Evolutionary conservation across 2,888 invertebrate genomes (phyloP), one percentile per base, ranked within the genome.

Genomic region (Nudaria mundana): DNA sequence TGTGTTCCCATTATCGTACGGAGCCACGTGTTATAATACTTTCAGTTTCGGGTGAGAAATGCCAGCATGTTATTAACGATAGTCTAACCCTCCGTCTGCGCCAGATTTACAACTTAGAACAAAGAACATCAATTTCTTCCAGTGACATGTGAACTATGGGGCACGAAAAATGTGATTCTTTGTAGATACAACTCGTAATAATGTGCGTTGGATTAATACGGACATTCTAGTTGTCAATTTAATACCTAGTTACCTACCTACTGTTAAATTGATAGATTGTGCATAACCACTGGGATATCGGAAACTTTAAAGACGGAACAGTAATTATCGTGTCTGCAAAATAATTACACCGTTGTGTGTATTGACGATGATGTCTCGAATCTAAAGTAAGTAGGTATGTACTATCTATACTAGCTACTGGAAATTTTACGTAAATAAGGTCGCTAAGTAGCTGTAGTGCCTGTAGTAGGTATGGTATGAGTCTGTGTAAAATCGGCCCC

Each of bases 111-210:
- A 72, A 51, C 63, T 70, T 56, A 63, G 79, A 81, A 85, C 87
- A 86, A 86, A 85, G 79, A 71, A 82, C 76, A 86, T 85, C 75
- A 80, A 81, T 86, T 33, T 83, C 68, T 64, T 61, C 59, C 51
- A 63, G 64, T 74, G 85, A 81, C 85, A 79, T 74, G 77, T 77
- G 79, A 81, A 79, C 80, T 81, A 74, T 79, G 76, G 68, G 56
- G 70, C 58, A 50, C 59, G 56, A 54, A 48, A 45, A 54, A 56
- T 55, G 59, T 53, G 56, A 53, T 56, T 61, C 61, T 66, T 65
- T 70, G 63, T 69, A 50, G 58, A 48, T 39, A 47, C 46, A 45
- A 44, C 42, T n/a, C n/a, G 35, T 33, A 15, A 15, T 37, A 53
- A 52, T 34, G 44, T 57, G 48, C 34, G 48, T 7, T 57, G 48